Conservation (phyloP, 2,113 vertebrate genomes). For the Enhydra lutris region DNA sequence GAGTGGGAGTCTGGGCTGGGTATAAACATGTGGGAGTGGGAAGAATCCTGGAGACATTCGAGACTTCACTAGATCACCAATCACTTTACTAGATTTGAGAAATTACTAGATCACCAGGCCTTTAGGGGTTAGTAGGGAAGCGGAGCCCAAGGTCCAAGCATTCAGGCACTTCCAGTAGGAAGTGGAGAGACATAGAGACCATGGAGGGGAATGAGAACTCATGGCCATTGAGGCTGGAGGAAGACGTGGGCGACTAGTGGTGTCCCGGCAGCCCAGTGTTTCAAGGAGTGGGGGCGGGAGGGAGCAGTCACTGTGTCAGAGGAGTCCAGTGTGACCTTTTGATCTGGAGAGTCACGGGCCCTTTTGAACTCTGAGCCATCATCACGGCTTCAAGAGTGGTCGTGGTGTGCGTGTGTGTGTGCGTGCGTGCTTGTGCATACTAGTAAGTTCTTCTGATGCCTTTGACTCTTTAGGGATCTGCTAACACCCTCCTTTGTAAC, state of each 20-base stretch:
- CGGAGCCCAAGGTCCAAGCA: not conserved
- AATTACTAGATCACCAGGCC: not conserved
- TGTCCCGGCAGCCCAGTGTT: not conserved
- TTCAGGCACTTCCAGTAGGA: not conserved
- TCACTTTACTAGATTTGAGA: not conserved
- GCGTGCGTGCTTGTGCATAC: accelerated
- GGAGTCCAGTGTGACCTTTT: not conserved
- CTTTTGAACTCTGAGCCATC: not conserved
- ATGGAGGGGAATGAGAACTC: not conserved
- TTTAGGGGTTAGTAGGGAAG: not conserved
- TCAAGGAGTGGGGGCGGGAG: not conserved
- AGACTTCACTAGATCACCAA: not conserved
- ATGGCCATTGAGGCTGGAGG: not conserved
- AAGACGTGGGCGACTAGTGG: not conserved
- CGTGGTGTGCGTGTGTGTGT: too few species aligned
- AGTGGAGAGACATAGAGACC: not conserved
- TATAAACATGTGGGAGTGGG: not conserved
- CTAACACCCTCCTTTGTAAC: not conserved
- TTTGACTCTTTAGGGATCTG: not conserved
- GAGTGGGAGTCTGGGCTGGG: not conserved
- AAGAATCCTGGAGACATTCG: not conserved
- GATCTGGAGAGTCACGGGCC: not conserved
- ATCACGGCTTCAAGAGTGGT: not conserved
- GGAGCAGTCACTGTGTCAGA: not conserved
- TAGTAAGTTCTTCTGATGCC: not conserved